Conservation (phyloP, 2,888 invertebrate genomes). For the Dione juno region DNA sequence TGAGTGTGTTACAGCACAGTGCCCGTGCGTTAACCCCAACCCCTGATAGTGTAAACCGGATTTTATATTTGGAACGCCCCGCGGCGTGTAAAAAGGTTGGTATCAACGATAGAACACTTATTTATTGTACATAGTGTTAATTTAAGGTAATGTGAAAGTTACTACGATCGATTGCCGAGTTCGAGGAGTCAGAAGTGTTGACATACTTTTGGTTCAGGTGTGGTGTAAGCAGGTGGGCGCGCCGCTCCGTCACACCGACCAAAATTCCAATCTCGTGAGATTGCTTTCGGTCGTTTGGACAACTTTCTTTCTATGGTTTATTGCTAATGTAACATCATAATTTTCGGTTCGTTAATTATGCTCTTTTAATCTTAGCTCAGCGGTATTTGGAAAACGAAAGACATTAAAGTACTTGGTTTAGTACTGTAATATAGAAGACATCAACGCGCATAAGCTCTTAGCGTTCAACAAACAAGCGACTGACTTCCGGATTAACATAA, state of each 20-base stretch:
- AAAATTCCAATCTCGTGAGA: slow-evolving; percentile 78
- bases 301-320: slow-evolving; percentile 73
- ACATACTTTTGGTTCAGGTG: slow-evolving; percentile 82
- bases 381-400: not conserved
- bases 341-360: slow-evolving; percentile 8
- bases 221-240: slow-evolving; percentile 79
- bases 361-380: not conserved
- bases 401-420: slow-evolving; percentile 42
- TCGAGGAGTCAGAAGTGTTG: slow-evolving; percentile 76
- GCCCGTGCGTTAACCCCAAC: slow-evolving; percentile 79
- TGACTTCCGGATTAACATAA: slow-evolving; percentile 39
- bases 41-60: slow-evolving; percentile 81
- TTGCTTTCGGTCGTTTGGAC: slow-evolving; percentile 70
- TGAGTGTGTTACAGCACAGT: slow-evolving; percentile 77
- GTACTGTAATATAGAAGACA: slow-evolving; percentile 67
- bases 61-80: slow-evolving; percentile 72
- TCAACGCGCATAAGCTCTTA: slow-evolving; percentile 69
- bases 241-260: slow-evolving; percentile 65
- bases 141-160: slow-evolving; percentile 83
- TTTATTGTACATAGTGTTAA: slow-evolving; percentile 66
- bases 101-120: slow-evolving; percentile 51
- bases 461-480: slow-evolving; percentile 33
- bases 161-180: slow-evolving; percentile 73
- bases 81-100: slow-evolving; percentile 74
- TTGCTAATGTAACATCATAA: slow-evolving; percentile 38